phyloP scores from a whole-genome alignment of 2,888 invertebrate species.

The Spilarctia lutea region DNA sequence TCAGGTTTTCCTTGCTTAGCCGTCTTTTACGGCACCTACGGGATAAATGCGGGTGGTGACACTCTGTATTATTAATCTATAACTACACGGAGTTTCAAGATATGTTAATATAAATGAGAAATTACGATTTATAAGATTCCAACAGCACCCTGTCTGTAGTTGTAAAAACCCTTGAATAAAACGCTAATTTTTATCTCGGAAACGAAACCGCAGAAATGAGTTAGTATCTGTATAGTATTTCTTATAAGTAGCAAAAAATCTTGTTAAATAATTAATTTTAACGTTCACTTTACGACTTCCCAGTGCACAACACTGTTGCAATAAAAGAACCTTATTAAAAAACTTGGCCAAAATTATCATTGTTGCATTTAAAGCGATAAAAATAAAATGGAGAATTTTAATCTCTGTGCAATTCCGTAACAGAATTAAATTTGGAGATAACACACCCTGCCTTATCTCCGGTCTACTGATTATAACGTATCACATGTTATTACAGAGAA shows the following conservation, averaged over 20 bases:
- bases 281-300: constrained; percentile 42
- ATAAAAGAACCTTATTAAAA: constrained; percentile 47
- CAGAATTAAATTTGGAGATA: constrained; percentile 28
- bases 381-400: constrained; percentile 54
- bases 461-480: constrained; percentile 33
- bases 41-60: too few species aligned
- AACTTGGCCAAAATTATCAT: constrained; percentile 35
- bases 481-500: not conserved
- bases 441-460: constrained; percentile 25
- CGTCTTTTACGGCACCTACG: too few species aligned
- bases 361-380: constrained; percentile 39
- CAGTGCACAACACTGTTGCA: constrained; percentile 24
- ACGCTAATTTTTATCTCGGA: too few species aligned
- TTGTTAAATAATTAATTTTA: constrained; percentile 42
- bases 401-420: constrained; percentile 41
- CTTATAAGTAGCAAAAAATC: constrained; percentile 20
- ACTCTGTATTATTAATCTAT: too few species aligned
- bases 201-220: not conserved
- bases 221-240: not conserved
- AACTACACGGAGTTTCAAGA: too few species aligned
- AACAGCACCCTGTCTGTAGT: too few species aligned
- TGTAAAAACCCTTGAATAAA: too few species aligned
- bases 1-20: too few species aligned
- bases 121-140: not conserved
- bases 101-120: not conserved